These are phyloP conservation scores for Pangasius sanitwongsei DNA, from an alignment of 2,797 vertebrate species.

Conservation along the genomic window DNA sequence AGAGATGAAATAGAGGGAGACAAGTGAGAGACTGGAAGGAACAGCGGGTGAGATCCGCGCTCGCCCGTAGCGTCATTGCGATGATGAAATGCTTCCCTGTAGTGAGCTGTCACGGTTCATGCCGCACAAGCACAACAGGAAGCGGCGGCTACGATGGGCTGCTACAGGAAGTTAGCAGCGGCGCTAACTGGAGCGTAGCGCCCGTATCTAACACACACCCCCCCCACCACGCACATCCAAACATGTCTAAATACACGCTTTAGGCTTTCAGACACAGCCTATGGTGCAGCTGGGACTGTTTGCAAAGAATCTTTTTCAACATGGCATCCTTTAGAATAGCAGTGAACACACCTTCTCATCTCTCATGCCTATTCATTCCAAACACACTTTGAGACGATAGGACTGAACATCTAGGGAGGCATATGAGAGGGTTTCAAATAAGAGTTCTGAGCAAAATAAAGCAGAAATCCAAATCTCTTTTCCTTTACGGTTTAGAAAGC, in stretches of 20 bases:
- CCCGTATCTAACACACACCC: conserved; percentile 12
- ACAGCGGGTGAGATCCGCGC: conserved; percentile 51
- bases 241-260: conserved; percentile 23
- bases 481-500: conserved; percentile 4
- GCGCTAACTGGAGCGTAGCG: conserved; percentile 31
- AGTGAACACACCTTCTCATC: conserved; percentile 16
- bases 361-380: conserved; percentile 34
- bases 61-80: conserved; percentile 44
- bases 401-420: conserved; percentile 7
- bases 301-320: conserved; percentile 27
- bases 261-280: conserved; percentile 36
- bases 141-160: conserved; percentile 43
- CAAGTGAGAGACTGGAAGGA: conserved; percentile 36
- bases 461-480: conserved; percentile 12
- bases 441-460: conserved; percentile 3
- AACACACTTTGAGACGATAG: conserved; percentile 24
- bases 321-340: conserved; percentile 15
- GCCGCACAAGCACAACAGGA: conserved; percentile 47
- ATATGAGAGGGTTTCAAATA: conserved; percentile 16
- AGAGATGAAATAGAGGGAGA: conserved; percentile 37
- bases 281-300: conserved; percentile 35
- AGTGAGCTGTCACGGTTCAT: conserved; percentile 49
- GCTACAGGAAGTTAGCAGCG: conserved; percentile 48
- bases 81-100: conserved; percentile 56
- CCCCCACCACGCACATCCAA: conserved; percentile 21